phyloP scores from a whole-genome alignment of 1,140 invertebrate genomes.

The Drosophila chauvacae region DNA sequence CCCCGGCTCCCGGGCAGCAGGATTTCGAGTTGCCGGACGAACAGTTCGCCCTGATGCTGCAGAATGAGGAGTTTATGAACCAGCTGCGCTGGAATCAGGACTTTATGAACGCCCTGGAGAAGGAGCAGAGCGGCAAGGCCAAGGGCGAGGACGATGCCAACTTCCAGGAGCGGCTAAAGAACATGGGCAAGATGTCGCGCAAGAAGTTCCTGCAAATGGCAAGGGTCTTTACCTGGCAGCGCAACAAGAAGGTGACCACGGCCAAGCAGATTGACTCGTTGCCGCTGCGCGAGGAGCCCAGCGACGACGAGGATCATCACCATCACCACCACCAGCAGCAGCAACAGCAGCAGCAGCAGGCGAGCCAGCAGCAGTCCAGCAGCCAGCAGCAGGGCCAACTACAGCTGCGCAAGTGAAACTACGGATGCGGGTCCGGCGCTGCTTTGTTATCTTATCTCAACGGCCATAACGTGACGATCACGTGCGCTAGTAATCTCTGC shows the following conservation, averaged over 20 bases:
- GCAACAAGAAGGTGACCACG: constrained; percentile 88
- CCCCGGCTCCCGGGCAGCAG: constrained; percentile 55
- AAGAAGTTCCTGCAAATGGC: constrained; percentile 93
- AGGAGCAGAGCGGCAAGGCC: constrained; percentile 87
- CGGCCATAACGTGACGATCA: constrained; percentile 69
- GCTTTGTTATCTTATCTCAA: constrained; percentile 78
- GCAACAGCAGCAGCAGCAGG: constrained; percentile 41
- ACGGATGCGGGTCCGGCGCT: not conserved
- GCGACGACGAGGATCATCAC: constrained; percentile 86
- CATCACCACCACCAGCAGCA: constrained; percentile 66
- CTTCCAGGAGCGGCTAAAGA: constrained; percentile 92
- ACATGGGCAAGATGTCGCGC: constrained; percentile 95
- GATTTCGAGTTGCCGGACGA: constrained; percentile 88
- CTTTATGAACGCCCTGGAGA: constrained; percentile 94
- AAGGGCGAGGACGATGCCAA: constrained; percentile 90
- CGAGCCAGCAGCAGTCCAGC: constrained; percentile 44
- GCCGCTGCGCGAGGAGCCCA: constrained; percentile 87
- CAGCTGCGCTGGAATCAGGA: constrained; percentile 95
- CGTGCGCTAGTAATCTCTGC: constrained; percentile 52
- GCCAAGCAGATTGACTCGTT: constrained; percentile 86
- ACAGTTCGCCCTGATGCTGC: constrained; percentile 93
- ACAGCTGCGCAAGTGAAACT: constrained; percentile 69
- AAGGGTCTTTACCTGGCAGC: constrained; percentile 89
- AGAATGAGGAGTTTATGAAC: constrained; percentile 97
- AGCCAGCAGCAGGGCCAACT: constrained; percentile 61